Conservation (phyloP, 2,113 vertebrate species). For the Dendropsophus ebraccatus region DNA sequence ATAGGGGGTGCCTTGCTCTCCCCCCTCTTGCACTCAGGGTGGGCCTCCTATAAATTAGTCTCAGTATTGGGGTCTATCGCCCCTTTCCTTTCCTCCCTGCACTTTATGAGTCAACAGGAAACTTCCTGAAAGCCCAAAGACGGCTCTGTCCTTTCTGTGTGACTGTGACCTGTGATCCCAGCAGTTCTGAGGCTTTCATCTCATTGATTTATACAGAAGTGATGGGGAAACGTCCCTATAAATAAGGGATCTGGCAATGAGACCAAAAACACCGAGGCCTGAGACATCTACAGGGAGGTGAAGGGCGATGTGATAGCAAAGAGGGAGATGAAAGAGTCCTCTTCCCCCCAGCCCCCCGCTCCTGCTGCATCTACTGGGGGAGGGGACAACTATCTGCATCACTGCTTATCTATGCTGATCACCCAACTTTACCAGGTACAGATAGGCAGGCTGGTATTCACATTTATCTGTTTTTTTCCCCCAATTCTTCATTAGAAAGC, state of each 20-base stretch:
- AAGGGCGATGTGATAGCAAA: constrained; percentile 42
- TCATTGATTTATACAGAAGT: constrained; percentile 39
- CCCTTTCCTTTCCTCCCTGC: background rate
- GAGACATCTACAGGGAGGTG: constrained; percentile 3
- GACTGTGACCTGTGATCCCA: background rate
- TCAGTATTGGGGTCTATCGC: background rate
- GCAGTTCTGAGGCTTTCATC: constrained; percentile 7
- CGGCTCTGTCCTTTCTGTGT: background rate
- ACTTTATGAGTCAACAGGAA: constrained; percentile 20
- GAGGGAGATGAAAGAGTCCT: constrained; percentile 1
- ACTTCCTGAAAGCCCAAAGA: constrained; percentile 18
- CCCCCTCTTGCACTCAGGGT: background rate
- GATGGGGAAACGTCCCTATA: constrained; percentile 11
- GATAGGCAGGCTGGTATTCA: too few relatives aligned
- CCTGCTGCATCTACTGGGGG: background rate
- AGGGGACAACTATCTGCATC: background rate
- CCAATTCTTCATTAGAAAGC: too few relatives aligned
- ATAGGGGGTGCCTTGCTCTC: too few relatives aligned
- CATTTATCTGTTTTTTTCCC: too few relatives aligned
- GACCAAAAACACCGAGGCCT: background rate
- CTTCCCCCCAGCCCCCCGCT: too few relatives aligned
- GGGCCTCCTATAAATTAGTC: background rate
- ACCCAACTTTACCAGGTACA: too few relatives aligned
- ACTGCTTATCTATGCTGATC: background rate
- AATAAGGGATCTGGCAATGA: constrained; percentile 28